Conservation (phyloP, 2,113 vertebrate species). For the Hippoglossus stenolepis region DNA sequence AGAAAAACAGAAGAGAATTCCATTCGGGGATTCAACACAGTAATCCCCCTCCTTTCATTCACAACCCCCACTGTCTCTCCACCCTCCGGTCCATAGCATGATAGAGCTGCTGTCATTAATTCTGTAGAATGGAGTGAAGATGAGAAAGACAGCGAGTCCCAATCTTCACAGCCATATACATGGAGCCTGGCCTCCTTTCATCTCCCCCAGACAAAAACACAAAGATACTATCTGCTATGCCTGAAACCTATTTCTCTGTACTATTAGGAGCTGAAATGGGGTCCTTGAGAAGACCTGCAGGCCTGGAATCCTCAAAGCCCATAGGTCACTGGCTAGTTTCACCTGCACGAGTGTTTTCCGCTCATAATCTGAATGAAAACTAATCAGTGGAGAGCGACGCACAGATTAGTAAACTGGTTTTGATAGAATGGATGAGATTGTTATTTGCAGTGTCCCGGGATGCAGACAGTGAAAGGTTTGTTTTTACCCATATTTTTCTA, state of each 20-base stretch:
- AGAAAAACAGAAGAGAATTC: constrained; percentile 37
- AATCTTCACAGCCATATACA: constrained; percentile 63
- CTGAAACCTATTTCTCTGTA: constrained; percentile 76
- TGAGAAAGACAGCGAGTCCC: constrained; percentile 58
- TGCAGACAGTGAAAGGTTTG: not conserved
- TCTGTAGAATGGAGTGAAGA: constrained; percentile 69
- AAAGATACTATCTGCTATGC: constrained; percentile 70
- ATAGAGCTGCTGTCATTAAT: constrained; percentile 75
- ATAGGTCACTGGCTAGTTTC: constrained; percentile 39
- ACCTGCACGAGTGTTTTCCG: constrained; percentile 36
- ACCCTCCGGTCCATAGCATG: constrained; percentile 49
- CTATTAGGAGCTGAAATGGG: constrained; percentile 73
- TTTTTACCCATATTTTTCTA: too few species aligned
- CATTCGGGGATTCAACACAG: constrained; percentile 59
- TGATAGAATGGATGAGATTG: not conserved
- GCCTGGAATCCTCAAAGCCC: constrained; percentile 55
- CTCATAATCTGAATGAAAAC: constrained; percentile 21
- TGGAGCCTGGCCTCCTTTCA: constrained; percentile 54
- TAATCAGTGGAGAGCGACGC: not conserved
- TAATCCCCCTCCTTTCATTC: constrained; percentile 43
- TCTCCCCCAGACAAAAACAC: constrained; percentile 63
- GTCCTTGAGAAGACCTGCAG: constrained; percentile 49
- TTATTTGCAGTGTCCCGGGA: not conserved
- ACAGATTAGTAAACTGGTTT: not conserved
- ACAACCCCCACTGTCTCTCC: constrained; percentile 37